These are phyloP conservation scores for Rynchops niger DNA, from an alignment of 2,113 vertebrate species.

Conservation along the genomic window DNA sequence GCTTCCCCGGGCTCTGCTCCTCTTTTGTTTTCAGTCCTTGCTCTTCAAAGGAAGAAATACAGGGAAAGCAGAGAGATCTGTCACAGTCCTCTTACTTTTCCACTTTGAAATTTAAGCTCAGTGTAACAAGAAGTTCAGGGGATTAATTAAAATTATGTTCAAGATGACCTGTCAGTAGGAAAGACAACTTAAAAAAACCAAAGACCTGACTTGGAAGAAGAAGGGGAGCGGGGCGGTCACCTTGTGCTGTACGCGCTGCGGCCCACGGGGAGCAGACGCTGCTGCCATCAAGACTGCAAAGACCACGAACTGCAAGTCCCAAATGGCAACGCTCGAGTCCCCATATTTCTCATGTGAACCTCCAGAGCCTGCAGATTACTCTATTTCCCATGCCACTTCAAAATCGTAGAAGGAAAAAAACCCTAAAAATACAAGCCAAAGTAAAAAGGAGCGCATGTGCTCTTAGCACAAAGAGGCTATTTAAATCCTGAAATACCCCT, in stretches of 20 bases:
- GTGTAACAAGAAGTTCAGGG: background rate
- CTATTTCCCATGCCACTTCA: background rate
- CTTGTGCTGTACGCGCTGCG: accelerated
- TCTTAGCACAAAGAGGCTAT: background rate
- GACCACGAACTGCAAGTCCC: background rate
- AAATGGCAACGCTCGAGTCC: accelerated
- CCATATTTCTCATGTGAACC: background rate
- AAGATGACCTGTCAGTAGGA: background rate
- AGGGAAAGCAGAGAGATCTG: background rate
- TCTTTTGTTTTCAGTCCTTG: background rate
- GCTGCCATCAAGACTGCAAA: background rate
- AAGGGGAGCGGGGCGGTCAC: background rate
- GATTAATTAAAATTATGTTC: background rate
- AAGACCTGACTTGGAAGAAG: background rate
- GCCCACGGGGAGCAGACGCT: background rate
- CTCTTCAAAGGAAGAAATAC: background rate
- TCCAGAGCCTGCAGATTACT: background rate
- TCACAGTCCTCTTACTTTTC: background rate
- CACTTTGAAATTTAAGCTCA: background rate
- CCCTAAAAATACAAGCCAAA: background rate
- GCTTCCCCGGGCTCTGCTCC: background rate
- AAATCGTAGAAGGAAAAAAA: background rate
- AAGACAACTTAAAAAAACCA: background rate
- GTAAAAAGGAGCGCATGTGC: background rate
- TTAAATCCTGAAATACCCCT: background rate